Base-by-base conservation (phyloP, 2,888 invertebrate genomes). In the Ennomos fuscantarius region DNA sequence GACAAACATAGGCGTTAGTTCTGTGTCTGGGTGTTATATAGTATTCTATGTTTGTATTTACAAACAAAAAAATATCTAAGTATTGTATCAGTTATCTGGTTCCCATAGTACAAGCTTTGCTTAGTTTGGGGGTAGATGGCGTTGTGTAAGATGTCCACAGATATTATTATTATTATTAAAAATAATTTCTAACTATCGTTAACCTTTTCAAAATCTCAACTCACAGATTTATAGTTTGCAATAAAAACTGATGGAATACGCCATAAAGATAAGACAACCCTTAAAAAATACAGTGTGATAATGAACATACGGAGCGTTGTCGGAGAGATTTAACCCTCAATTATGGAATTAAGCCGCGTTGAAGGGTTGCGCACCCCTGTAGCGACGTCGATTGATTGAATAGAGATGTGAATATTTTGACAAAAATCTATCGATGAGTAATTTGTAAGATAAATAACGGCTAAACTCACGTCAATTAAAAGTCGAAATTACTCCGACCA, bases 241-340 rank as follows among this genome's bases (percentile, higher is more conserved):
- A 73, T 75, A 63, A 63, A 24, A 66, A 60, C 9, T 40, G 32
- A 60, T 61, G 53, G 63, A 45, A 60, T 49, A 82, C 82, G 76
- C 67, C 81, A 87, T 85, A 81, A 60, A 72, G 87, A 87, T 88
- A 84, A 73, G 62, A 44, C 43, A 65, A 53, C 61, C 62, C 73
- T 56, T 66, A 76, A 75, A 76, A 79, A 76, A 79, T 78, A 76
- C 78, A 74, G 86, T 86, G 88, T 85, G 76, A 87, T 87, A 86
- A 90, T 86, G 88, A 88, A 85, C 81, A 79, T 75, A 73, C 70
- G 76, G 76, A 84, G 81, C 87, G 81, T 86, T 84, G 87, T 79
- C 79, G 74, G 72, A 73, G 75, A 81, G 89, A 86, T 87, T 90
- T 89, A 89, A 87, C 89, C 89, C 89, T 90, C 91, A 91, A 91